Conservation (phyloP, 2,888 invertebrate species). For the Ochlodes sylvanus region DNA sequence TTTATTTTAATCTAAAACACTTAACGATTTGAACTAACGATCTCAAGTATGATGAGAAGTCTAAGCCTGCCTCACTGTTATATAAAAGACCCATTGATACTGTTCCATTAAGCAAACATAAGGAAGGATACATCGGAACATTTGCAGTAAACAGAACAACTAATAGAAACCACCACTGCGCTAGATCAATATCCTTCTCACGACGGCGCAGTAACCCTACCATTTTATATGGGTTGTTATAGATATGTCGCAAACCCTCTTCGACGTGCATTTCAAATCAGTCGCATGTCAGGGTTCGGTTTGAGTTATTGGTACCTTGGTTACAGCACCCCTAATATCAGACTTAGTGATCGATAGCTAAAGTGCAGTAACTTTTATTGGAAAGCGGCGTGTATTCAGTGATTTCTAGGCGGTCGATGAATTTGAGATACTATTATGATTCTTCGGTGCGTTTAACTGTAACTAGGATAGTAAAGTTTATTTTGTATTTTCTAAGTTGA, state of each 20-base stretch:
- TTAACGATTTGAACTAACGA: no score
- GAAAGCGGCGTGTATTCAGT: constrained; percentile 39
- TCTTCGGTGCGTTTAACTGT: constrained; percentile 67
- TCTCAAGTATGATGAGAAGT: no score
- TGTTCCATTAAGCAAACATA: constrained; percentile 49
- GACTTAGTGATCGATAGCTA: constrained; percentile 42
- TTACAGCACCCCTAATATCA: constrained; percentile 60
- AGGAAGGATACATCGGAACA: constrained; percentile 49
- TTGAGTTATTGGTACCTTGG: constrained; percentile 64
- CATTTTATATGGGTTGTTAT: constrained; percentile 53
- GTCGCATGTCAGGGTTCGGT: constrained; percentile 55
- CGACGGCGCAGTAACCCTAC: constrained; percentile 72
- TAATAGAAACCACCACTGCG: constrained; percentile 64
- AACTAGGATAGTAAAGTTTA: neutral
- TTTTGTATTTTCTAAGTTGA: neutral
- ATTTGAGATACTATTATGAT: constrained; percentile 77
- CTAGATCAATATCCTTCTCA: constrained; percentile 77
- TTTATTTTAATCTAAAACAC: no score
- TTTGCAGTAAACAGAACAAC: constrained; percentile 53
- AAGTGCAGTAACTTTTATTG: constrained; percentile 53
- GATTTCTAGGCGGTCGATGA: constrained; percentile 62
- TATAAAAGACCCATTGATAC: constrained; percentile 31
- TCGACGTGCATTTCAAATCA: constrained; percentile 53
- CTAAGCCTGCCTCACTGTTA: neutral
- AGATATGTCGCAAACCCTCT: constrained; percentile 43